Evolutionary conservation across 2,113 vertebrate species (phyloP), one percentile per base, ranked within the genome.

Genomic region (Burhinus oedicnemus): DNA sequence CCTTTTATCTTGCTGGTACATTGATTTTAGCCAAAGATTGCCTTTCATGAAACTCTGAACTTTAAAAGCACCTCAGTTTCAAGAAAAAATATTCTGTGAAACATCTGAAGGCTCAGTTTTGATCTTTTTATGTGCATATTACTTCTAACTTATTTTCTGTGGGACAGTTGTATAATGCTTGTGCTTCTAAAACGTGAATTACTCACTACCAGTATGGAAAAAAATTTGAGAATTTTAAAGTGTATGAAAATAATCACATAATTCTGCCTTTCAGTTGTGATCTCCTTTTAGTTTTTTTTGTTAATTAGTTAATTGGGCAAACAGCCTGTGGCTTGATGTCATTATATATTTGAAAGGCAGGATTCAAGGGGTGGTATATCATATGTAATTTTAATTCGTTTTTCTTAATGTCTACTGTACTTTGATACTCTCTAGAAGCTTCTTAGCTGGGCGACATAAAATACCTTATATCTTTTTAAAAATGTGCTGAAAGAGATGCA

Each of bases 11-110:
- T 89, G 70, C 81, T 96, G 78, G 83, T 94, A 95, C 89, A 97
- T 96, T 95, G 96, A 96, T 96, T 97, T 95, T 95, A 95, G 94
- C 94, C 97, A 96, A 95, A 90, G 86, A 93, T 94, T 97, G 87
- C 83, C 68, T 97, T 97, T 97, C 91, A 94, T 83, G 93, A 93
- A 95, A 97, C 83, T 96, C 77, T 89, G 77, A 97, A 97, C 93
- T 95, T 93, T 94, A 95, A 93, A 97, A 95, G 83, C 89, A 92
- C 77, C 70, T 89, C 91, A 85, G 36, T 94, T 96, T 97, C 87
- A 94, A 95, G 91, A 85, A 95, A 93, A 95, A 95, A 94, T 60
- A 87, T 64, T 76, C 83, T 51, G 49, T 93, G 87, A 95, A 97
- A 80, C n/a, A 82, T 96, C 81, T 97, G 94, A 95, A 97, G 82